Conservation (phyloP, 1,140 invertebrate species). For the Penaeus japonicus region DNA sequence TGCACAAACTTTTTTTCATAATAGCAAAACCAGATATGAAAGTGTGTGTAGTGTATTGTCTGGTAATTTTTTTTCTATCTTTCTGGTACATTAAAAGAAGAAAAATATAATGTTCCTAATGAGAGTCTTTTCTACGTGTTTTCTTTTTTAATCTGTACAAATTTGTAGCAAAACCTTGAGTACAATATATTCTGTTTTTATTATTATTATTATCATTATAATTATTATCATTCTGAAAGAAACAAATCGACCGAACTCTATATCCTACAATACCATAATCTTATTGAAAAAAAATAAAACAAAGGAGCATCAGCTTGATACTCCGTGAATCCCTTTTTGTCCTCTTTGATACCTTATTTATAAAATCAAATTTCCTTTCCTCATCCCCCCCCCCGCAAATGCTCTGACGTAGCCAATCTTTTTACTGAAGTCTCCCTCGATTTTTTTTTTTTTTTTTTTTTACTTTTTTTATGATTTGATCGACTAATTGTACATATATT, state of each 20-base stretch:
- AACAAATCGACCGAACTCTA: too few relatives aligned
- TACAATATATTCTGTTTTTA: slow-evolving; percentile 26
- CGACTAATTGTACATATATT: slow-evolving; percentile 41
- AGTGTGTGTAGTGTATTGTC: background rate
- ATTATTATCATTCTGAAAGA: too few relatives aligned
- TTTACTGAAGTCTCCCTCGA: background rate
- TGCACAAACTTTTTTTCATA: slow-evolving; percentile 28
- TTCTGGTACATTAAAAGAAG: background rate
- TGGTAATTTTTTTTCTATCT: slow-evolving; percentile 18
- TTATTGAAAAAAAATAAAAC: too few relatives aligned
- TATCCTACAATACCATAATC: too few relatives aligned
- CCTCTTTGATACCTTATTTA: background rate
- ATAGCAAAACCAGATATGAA: too few relatives aligned
- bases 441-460: background rate
- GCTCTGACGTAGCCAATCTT: too few relatives aligned
- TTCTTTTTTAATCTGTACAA: slow-evolving; percentile 44
- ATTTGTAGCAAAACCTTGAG: slow-evolving; percentile 34
- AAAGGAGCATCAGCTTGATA: background rate
- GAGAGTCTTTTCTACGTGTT: background rate
- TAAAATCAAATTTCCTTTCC: too few relatives aligned
- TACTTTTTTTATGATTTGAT: slow-evolving; percentile 44
- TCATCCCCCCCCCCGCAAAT: too few relatives aligned
- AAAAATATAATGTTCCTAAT: slow-evolving; percentile 47
- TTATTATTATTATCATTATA: too few relatives aligned
- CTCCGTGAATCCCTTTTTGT: background rate